Conservation (phyloP, 2,797 vertebrate genomes). For the Sebastes trivittatus region DNA sequence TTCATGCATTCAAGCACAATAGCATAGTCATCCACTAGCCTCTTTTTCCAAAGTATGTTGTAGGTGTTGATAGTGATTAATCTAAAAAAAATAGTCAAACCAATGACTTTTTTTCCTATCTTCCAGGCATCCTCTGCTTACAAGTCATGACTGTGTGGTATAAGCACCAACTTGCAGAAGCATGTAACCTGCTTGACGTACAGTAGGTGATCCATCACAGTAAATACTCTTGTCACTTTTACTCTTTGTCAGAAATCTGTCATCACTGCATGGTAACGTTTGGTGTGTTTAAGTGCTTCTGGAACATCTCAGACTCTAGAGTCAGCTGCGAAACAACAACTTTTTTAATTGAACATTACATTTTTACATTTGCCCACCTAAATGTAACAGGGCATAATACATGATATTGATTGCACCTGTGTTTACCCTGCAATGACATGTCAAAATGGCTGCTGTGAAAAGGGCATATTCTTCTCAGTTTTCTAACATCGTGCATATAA, state of each 20-base stretch:
- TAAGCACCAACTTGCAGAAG: conserved; percentile 30
- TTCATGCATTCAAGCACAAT: not conserved
- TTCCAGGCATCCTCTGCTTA: not conserved
- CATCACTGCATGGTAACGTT: not conserved
- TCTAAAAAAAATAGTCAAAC: not conserved
- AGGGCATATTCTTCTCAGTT: not conserved
- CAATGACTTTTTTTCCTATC: not conserved
- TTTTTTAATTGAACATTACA: not conserved
- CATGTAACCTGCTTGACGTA: conserved; percentile 13
- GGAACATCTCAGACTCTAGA: not conserved
- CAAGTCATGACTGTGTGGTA: not conserved
- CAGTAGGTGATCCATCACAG: conserved; percentile 31
- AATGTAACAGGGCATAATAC: no score
- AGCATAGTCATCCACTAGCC: no score
- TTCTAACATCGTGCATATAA: not conserved
- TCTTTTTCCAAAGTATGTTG: not conserved
- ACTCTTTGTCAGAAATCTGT: not conserved
- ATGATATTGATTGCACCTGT: no score
- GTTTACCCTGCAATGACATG: no score
- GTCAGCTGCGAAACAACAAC: not conserved
- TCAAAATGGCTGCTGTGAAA: no score
- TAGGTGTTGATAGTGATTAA: not conserved
- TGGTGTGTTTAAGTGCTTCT: not conserved
- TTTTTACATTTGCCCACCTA: not conserved
- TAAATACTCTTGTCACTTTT: not conserved